Conservation (phyloP, 2,797 vertebrate genomes). For the Mionectes olivaceus region DNA sequence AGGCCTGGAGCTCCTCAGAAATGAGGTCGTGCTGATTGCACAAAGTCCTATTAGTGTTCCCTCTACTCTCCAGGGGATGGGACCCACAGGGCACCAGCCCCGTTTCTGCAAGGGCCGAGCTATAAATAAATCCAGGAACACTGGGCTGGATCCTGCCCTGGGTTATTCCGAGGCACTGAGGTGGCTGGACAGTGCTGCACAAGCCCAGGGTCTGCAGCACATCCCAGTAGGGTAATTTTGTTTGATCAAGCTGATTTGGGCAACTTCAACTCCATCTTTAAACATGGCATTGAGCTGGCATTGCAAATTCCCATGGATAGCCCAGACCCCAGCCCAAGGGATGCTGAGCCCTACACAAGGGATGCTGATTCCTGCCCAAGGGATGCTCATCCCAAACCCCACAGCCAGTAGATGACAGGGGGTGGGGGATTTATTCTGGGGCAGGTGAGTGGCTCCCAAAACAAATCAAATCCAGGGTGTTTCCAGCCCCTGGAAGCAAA, state of each 20-base stretch:
- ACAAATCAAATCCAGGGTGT: neutral
- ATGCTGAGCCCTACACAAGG: neutral
- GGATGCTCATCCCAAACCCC: neutral
- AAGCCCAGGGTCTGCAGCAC: neutral
- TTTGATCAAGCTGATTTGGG: neutral
- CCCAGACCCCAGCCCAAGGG: accelerated
- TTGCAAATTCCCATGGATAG: accelerated
- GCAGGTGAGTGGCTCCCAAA: accelerated
- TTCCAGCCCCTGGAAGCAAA: neutral
- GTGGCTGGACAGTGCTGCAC: accelerated
- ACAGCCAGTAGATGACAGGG: accelerated
- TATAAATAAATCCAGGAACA: neutral
- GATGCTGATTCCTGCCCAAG: too few relatives aligned
- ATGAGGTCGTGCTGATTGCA: neutral
- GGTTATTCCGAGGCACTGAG: accelerated
- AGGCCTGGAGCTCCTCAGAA: neutral
- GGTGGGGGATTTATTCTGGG: neutral
- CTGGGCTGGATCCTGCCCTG: neutral
- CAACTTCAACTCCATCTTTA: neutral
- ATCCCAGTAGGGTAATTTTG: neutral
- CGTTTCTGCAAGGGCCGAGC: neutral
- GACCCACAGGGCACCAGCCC: neutral
- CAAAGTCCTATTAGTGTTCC: neutral
- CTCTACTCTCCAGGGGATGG: neutral
- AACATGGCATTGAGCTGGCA: neutral